Base-by-base conservation (phyloP, 2,113 vertebrate genomes). In the Sarotherodon lohbergeri region DNA sequence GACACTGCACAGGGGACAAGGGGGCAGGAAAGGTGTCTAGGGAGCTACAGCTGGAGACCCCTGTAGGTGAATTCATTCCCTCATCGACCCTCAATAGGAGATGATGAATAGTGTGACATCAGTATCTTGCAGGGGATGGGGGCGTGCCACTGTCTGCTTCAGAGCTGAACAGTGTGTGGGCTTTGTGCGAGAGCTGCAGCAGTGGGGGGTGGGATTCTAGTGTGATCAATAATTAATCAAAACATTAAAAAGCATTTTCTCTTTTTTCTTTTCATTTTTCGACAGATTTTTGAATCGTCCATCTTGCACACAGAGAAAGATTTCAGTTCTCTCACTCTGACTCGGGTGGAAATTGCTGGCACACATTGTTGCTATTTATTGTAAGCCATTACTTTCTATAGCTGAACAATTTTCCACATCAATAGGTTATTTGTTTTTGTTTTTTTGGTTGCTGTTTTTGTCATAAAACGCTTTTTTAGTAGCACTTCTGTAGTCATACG, bases 201-300 rank as follows among this genome's bases (percentile, higher is more conserved):
- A 50, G 3, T 5, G 13, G 34, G 27, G 24, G 29, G 32, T 4
- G 14, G 19, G 39, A 48, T 27, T 12, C 84, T 54, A 73, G 17
- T 90, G 87, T 95, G 94, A 97, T 97, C 94, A 94, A 91, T 96
- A 95, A 96, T 96, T 96, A 95, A 96, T 96, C 91, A 93, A 90
- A 95, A 93, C 91, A 90, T 95, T 93, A 94, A 95, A 68, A 95
- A 95, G 86, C 90, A 76, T 93, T 93, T 93, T 95, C 90, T 94
- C 93, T 81, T 63, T 59, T 66, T 59, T 41, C 71, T 81, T 66
- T 86, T 24, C 14, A 48, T 0, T 50, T 78, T 78, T 32, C 90
- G 94, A 94, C 86, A 89, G 90, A 89, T 89, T 89, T 89, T 87
- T 93, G 93, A 89, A 61, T 79, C 90, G 88, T 91, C 78, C 24